Evolutionary conservation across 2,113 vertebrate species (phyloP).

Genomic region (Brachirus orientalis): DNA sequence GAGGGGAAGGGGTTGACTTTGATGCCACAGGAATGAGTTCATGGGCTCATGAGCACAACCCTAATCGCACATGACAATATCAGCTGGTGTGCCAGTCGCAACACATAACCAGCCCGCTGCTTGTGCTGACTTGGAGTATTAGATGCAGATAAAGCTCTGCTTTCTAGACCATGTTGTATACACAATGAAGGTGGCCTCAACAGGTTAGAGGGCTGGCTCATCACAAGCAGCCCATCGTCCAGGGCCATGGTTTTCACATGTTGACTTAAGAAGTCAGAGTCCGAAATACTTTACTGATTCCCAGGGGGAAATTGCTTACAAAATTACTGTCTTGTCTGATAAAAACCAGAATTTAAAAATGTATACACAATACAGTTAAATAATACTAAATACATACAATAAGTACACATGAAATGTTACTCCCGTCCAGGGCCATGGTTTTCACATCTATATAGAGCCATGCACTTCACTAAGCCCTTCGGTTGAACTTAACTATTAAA

Average conservation of each 20-base stretch:
- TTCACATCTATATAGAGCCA: conserved; percentile 38
- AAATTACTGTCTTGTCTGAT: too few relatives aligned
- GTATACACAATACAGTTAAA: too few relatives aligned
- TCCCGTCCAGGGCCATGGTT: too few relatives aligned
- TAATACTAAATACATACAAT: too few relatives aligned
- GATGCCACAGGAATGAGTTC: conserved; percentile 78
- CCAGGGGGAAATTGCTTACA: too few relatives aligned
- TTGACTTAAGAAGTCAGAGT: too few relatives aligned
- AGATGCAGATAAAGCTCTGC: conserved; percentile 76
- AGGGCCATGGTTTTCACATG: conserved; percentile 13
- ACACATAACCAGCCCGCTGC: conserved; percentile 71
- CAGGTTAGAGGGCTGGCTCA: conserved; percentile 62
- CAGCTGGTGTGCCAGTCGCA: conserved; percentile 81
- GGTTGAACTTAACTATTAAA: conserved; percentile 63
- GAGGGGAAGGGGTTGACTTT: conserved; percentile 53
- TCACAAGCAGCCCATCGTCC: too few relatives aligned
- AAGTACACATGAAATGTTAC: too few relatives aligned
- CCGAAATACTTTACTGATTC: too few relatives aligned
- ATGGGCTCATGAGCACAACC: conserved; percentile 76
- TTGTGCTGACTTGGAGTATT: conserved; percentile 80
- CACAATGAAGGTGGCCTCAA: conserved; percentile 73
- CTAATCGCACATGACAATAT: conserved; percentile 84
- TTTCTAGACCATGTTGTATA: conserved; percentile 76
- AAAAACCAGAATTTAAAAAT: too few relatives aligned
- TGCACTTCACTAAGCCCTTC: conserved; percentile 45